A percentile compares a stretch with the other conserved stretches of the same genome.
Conservation (phyloP, 2,113 vertebrate species). For the Nanger granti region DNA sequence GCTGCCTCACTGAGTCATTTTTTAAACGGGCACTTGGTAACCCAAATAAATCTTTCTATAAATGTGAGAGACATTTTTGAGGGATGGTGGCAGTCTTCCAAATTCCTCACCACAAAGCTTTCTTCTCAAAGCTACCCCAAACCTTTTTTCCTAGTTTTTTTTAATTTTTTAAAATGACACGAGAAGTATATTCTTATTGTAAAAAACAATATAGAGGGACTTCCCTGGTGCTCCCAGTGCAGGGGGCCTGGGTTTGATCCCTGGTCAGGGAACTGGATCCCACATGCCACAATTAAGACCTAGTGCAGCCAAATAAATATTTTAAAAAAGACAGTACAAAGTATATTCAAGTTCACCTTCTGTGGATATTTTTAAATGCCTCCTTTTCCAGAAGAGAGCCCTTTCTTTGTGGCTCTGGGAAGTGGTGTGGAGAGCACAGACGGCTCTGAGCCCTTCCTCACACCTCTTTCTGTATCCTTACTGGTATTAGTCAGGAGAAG, state of each 20-base stretch:
- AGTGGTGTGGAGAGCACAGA: not conserved
- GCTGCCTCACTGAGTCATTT: not conserved
- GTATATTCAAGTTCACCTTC: not conserved
- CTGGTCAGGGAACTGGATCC: not conserved
- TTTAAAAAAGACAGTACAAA: not conserved
- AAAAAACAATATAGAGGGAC: not conserved
- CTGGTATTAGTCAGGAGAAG: not conserved
- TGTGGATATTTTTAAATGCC: not conserved
- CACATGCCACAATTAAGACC: not conserved
- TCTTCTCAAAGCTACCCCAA: not conserved
- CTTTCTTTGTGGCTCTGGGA: not conserved
- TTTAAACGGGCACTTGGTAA: not conserved
- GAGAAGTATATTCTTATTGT: not conserved
- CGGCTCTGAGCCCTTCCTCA: not conserved
- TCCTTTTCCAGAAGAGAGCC: not conserved
- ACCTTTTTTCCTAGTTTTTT: not conserved
- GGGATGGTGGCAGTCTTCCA: not conserved
- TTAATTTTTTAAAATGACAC: not conserved
- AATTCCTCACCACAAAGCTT: not conserved
- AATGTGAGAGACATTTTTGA: not conserved
- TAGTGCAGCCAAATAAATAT: not conserved
- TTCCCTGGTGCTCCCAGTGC: not conserved
- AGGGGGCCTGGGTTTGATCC: not conserved
- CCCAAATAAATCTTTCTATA: not conserved
- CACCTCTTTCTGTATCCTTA: not conserved